Conservation (phyloP, 2,797 vertebrate genomes). For the Botia kubotai region DNA sequence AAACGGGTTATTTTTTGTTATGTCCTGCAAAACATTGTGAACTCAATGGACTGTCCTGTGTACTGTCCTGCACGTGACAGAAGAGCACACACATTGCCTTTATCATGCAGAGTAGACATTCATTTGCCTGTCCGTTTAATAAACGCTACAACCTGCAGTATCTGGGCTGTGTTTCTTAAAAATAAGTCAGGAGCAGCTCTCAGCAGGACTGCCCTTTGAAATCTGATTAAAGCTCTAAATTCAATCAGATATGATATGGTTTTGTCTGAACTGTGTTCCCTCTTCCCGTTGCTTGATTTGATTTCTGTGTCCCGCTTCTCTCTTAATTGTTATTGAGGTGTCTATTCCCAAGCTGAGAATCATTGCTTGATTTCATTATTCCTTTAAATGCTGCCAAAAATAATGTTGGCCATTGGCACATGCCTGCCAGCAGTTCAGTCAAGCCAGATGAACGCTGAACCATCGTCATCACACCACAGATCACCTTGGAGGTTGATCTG, state of each 20-base stretch:
- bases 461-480: too few species aligned
- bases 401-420: conserved; percentile 29
- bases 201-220: conserved; percentile 27
- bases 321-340: conserved; percentile 60
- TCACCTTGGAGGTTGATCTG: neutral
- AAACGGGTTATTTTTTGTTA: neutral
- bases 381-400: conserved; percentile 52
- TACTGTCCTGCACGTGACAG: neutral
- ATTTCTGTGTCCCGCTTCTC: neutral
- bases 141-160: neutral
- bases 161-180: conserved; percentile 15
- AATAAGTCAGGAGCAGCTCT: conserved; percentile 2
- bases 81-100: neutral
- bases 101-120: neutral
- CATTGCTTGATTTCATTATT: conserved; percentile 60
- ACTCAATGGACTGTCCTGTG: too few species aligned
- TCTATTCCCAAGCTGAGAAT: conserved; percentile 45
- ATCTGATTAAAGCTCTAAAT: conserved; percentile 34
- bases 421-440: conserved; percentile 54
- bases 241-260: conserved; percentile 20
- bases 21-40: neutral
- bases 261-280: neutral
- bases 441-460: conserved; percentile 13
- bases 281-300: conserved; percentile 18
- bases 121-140: conserved; percentile 12